Evolutionary conservation across 2,888 invertebrate species (phyloP), one percentile per base, ranked within the genome.

Genomic region (Tenthredo mesomela): DNA sequence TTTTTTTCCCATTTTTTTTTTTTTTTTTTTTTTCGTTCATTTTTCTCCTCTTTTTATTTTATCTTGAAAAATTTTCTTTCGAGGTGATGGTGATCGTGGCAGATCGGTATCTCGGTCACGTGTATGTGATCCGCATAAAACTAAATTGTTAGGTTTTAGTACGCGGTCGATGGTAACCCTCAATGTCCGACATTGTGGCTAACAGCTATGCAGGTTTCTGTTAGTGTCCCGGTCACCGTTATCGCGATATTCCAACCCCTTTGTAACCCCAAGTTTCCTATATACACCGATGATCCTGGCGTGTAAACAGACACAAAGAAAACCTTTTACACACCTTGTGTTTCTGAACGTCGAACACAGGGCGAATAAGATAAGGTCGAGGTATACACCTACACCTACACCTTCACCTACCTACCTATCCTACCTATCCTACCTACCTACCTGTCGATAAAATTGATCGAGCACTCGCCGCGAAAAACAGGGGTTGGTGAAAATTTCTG

Each of bases 361-460:
- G n/a, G 12, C 6, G 67, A 25, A 67, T 18, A 15, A 67, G 67
- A 67, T 67, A 67, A 67, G 29, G 67, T 67, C 43, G 21, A 15
- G 5, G 43, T 10, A 73, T 18, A n/a, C 47, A 3, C 43, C n/a
- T n/a, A n/a, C n/a, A n/a, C n/a, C n/a, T n/a, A n/a, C n/a, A n/a
- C n/a, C n/a, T n/a, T n/a, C 9, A 18, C 54, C n/a, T 18, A 33
- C 33, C 65, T 29, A 4, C 29, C 29, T 29, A 29, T 2, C 29
- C 29, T 29, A 29, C 29, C 29, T 29, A 29, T n/a, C 29, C 29
- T 29, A 29, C 43, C 29, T 25, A 77, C 54, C 18, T 54, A 61
- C 80, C 80, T 80, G 80, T 80, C 80, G 80, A 80, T 80, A 80
- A 80, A 80, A 80, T 80, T 80, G 80, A 80, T 80, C 80, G 58